Percentiles rank a stretch among this genome's conserved stretches.
Conservation (phyloP, 2,888 invertebrate species). For the Agonopterix arenella region DNA sequence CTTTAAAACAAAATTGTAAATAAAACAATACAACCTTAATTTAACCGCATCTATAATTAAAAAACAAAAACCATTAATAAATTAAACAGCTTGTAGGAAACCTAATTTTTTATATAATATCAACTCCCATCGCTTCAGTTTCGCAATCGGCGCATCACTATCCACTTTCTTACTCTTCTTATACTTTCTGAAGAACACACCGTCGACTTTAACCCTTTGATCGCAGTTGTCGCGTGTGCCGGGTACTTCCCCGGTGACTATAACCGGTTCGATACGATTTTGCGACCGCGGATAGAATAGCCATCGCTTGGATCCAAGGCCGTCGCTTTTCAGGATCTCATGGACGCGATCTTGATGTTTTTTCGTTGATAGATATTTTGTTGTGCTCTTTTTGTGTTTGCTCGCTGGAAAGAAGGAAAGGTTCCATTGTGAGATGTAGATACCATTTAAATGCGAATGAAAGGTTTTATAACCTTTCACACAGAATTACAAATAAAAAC, state of each 20-base stretch:
- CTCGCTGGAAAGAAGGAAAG: conserved; percentile 36
- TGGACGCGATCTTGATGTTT: conserved; percentile 58
- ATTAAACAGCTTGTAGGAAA: conserved; percentile 51
- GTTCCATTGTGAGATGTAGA: too few relatives aligned
- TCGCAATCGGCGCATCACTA: conserved; percentile 53
- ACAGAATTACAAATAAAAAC: too few relatives aligned
- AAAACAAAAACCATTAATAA: background rate
- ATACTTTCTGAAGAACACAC: conserved; percentile 58
- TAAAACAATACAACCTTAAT: too few relatives aligned
- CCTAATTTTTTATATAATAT: conserved; percentile 65
- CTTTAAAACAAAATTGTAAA: too few relatives aligned
- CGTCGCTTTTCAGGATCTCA: conserved; percentile 58
- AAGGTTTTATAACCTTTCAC: too few relatives aligned
- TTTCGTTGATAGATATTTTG: conserved; percentile 55
- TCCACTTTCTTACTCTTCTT: conserved; percentile 52
- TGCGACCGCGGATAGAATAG: conserved; percentile 51
- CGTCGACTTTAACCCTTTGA: conserved; percentile 59
- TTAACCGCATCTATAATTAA: background rate
- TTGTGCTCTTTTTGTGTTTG: conserved; percentile 47
- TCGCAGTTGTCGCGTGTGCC: conserved; percentile 43
- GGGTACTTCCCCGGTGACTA: conserved; percentile 14
- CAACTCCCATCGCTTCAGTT: conserved; percentile 65
- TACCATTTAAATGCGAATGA: too few relatives aligned
- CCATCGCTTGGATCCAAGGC: conserved; percentile 63
- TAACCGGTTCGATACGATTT: conserved; percentile 13